Evolutionary conservation across 1,140 invertebrate genomes (phyloP).

Genomic region (Lycorma delicatula): DNA sequence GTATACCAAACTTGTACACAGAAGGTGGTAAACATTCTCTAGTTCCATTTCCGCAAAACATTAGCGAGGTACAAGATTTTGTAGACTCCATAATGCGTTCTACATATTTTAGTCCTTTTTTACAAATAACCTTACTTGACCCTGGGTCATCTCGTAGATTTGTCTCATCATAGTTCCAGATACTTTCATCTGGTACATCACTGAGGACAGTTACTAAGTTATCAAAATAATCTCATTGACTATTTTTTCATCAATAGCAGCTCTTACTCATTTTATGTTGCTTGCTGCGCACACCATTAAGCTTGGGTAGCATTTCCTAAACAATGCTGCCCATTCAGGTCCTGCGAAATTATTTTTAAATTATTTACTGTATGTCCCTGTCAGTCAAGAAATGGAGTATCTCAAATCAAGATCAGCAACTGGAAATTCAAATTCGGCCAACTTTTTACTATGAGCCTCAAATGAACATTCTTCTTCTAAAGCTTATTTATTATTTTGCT

Average conservation of each 20-base stretch:
- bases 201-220: slow-evolving; percentile 30
- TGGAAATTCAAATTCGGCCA: slow-evolving; percentile 2
- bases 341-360: slow-evolving; percentile 30
- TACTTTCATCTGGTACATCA: slow-evolving; percentile 30
- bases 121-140: slow-evolving; percentile 22
- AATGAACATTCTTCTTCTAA: not conserved
- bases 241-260: slow-evolving; percentile 37
- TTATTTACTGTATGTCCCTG: slow-evolving; percentile 14
- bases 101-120: slow-evolving; percentile 14
- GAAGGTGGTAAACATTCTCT: slow-evolving; percentile 24
- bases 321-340: slow-evolving; percentile 24
- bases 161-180: slow-evolving; percentile 41
- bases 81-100: slow-evolving; percentile 18
- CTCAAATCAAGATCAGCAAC: not conserved
- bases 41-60: slow-evolving; percentile 22
- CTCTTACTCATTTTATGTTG: slow-evolving; percentile 29
- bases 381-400: slow-evolving; percentile 24
- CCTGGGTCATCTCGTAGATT: slow-evolving; percentile 36
- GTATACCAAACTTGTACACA: slow-evolving; percentile 37
- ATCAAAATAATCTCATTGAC: slow-evolving; percentile 30
- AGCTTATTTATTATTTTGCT: too few relatives aligned
- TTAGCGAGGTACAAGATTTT: slow-evolving; percentile 20
- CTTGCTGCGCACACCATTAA: slow-evolving; percentile 21
- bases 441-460: not conserved
- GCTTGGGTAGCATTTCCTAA: slow-evolving; percentile 25